Evolutionary conservation across 2,113 vertebrate species (phyloP), one percentile per base, ranked within the genome.

Genomic region (Cranoglanis bouderius): DNA sequence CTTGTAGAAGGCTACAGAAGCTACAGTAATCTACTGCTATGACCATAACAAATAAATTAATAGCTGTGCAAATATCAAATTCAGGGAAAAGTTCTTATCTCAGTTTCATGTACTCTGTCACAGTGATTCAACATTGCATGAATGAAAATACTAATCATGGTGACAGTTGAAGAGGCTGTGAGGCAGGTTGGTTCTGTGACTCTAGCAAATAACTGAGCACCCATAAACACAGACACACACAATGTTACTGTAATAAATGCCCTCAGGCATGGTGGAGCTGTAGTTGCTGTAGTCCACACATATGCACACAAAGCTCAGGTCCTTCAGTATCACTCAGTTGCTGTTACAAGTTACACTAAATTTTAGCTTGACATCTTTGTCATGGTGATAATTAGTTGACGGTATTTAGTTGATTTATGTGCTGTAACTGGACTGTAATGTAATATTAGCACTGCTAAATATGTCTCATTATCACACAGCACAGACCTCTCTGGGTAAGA

Each of bases 401-500:
- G 19, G 8, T 82, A 35, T 55, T 55, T 63, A 3, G 13, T 14
- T 43, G 14, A 78, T 70, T 55, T 55, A 88, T 85, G 55, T 82
- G 75, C 32, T 43, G 43, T 43, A 43, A 40, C 19, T 24, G 35
- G 74, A 57, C 38, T 53, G 72, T 53, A 82, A 46, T 51, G n/a
- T 87, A 53, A 87, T 53, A 87, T 87, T 67, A 61, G 55, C 16
- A 24, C 61, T 88, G 63, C 32, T 82, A 86, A 77, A 86, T 40
- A 55, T 35, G 6, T 81, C 4, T 53, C n/a, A 65, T 78, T 72
- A 87, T 87, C 78, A 87, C 78, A 89, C 29, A 24, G 9, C 46
- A 84, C 40, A 82, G 72, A 85, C 57, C 19, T 85, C 24, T n/a
- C 84, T 88, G 84, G 67, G 72, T 38, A 61, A 59, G 87, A 88